Conservation (phyloP, 2,888 invertebrate genomes). For the Meiosimyza decipiens region DNA sequence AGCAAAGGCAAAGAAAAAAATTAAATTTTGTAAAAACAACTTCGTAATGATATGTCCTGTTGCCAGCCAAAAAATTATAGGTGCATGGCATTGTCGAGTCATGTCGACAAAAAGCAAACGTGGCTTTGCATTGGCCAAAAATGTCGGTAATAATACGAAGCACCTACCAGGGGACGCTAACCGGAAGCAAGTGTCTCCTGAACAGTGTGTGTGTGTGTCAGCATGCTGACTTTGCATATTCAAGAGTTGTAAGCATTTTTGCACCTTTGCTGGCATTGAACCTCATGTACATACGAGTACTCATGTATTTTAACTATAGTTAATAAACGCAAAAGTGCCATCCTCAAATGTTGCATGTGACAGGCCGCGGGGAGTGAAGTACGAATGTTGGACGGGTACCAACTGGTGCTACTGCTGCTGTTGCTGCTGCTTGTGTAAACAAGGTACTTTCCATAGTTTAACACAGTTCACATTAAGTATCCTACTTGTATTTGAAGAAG, state of each 20-base stretch:
- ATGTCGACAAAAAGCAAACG: conserved; percentile 16
- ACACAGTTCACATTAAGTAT: not conserved
- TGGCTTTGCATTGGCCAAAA: conserved; percentile 9
- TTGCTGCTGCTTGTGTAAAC: conserved; percentile 6
- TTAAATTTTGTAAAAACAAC: too few species aligned
- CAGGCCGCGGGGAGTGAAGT: not conserved
- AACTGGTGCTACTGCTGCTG: not conserved
- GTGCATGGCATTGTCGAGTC: conserved; percentile 3
- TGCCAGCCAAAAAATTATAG: conserved; percentile 5
- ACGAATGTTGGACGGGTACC: not conserved
- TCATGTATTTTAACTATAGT: too few species aligned
- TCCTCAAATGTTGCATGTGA: not conserved
- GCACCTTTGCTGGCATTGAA: not conserved
- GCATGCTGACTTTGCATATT: conserved; percentile 11
- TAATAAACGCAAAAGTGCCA: not conserved
- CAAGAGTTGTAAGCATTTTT: too few species aligned
- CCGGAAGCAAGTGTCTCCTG: not conserved
- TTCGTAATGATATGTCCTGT: too few species aligned
- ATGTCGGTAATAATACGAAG: not conserved
- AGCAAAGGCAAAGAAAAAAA: not conserved
- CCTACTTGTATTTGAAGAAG: conserved; percentile 6
- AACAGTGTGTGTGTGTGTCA: not conserved
- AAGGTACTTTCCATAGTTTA: conserved; percentile 3
- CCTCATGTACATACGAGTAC: too few species aligned
- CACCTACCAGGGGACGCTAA: not conserved